Percentiles rank a stretch among this genome's conserved stretches.
phyloP scores from a whole-genome alignment of 2,888 invertebrate genomes.

The Eristalinus aeneus region DNA sequence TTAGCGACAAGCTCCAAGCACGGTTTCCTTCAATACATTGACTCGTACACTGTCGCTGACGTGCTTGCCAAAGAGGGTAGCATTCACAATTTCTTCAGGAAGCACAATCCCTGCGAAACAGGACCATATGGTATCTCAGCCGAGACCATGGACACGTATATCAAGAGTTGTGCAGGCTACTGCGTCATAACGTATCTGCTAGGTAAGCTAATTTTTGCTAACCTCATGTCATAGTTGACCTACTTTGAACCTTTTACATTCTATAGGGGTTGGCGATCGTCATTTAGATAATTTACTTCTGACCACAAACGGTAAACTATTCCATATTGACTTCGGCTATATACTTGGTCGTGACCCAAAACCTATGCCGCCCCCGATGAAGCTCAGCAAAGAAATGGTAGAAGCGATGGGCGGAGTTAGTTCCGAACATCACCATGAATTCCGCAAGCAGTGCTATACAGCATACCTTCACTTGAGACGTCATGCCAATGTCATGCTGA shows the following conservation, averaged over 20 bases:
- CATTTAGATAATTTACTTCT: slow-evolving; percentile 98
- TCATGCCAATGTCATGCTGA: slow-evolving; percentile 97
- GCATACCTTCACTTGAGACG: slow-evolving; percentile 96
- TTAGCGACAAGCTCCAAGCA: slow-evolving; percentile 97
- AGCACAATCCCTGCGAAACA: slow-evolving; percentile 92
- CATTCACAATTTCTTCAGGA: slow-evolving; percentile 96
- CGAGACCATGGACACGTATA: slow-evolving; percentile 98
- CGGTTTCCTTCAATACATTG: slow-evolving; percentile 97
- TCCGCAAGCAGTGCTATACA: slow-evolving; percentile 96
- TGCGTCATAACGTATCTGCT: slow-evolving; percentile 98
- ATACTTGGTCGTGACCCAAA: slow-evolving; percentile 99
- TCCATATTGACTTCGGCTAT: slow-evolving; percentile 99
- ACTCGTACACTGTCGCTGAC: slow-evolving; percentile 95
- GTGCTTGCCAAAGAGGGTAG: slow-evolving; percentile 92
- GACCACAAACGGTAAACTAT: slow-evolving; percentile 93
- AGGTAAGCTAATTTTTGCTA: slow-evolving; percentile 77
- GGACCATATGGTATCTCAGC: slow-evolving; percentile 94
- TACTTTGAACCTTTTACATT: background rate
- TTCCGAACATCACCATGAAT: slow-evolving; percentile 96
- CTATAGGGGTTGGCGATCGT: slow-evolving; percentile 95
- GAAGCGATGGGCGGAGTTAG: slow-evolving; percentile 97
- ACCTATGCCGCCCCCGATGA: slow-evolving; percentile 99
- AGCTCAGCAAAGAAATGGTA: slow-evolving; percentile 99
- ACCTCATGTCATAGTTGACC: background rate
- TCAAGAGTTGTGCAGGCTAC: slow-evolving; percentile 97